These are phyloP conservation scores for Rhinolophus ferrumequinum DNA, from an alignment of 2,113 vertebrate species.

Conservation along the genomic window DNA sequence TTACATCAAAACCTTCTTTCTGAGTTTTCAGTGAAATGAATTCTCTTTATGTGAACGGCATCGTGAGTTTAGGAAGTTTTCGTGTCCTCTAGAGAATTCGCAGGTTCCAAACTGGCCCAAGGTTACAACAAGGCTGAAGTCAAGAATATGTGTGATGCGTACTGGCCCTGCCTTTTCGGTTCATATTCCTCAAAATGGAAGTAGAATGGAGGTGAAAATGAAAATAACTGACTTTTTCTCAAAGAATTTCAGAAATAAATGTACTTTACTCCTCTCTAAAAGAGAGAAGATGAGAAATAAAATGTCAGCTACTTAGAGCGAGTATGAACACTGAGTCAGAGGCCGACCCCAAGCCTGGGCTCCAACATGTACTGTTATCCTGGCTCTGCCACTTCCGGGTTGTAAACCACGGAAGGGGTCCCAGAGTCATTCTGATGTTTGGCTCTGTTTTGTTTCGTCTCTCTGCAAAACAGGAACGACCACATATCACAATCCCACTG, in stretches of 20 bases:
- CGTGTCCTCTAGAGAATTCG: not conserved
- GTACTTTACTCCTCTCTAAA: not conserved
- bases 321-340: not conserved
- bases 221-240: not conserved
- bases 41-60: not conserved
- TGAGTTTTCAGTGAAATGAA: not conserved
- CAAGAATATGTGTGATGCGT: not conserved
- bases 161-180: not conserved
- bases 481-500: not conserved
- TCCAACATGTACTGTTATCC: rapidly evolving
- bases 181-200: not conserved
- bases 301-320: not conserved
- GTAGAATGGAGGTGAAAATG: not conserved
- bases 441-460: not conserved
- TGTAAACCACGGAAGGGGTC: rapidly evolving
- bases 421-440: rapidly evolving
- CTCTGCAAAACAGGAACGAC: not conserved
- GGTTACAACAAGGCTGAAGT: not conserved
- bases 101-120: not conserved
- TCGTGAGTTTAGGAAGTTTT: not conserved
- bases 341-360: not conserved
- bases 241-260: not conserved
- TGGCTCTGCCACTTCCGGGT: not conserved
- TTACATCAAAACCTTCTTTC: not conserved
- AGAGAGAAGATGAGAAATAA: not conserved